Conservation (phyloP, 1,140 invertebrate genomes). For the Megalopta genalis region DNA sequence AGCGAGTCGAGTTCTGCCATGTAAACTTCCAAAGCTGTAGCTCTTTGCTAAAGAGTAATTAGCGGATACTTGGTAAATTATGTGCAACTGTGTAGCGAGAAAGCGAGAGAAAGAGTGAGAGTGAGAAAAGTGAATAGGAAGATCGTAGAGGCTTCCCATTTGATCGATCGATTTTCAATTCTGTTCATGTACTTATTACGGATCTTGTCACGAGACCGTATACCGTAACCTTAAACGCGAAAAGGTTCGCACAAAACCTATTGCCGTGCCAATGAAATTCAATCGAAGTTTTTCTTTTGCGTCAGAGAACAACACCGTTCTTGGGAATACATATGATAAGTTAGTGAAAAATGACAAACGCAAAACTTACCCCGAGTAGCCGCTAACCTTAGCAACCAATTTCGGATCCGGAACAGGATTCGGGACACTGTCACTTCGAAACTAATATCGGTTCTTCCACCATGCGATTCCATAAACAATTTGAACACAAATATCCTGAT, state of each 20-base stretch:
- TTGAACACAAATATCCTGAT: neutral
- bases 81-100: neutral
- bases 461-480: neutral
- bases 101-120: neutral
- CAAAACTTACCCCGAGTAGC: neutral
- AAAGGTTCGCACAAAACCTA: constrained; percentile 35
- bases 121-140: neutral
- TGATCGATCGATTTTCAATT: neutral
- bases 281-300: constrained; percentile 8
- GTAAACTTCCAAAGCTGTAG: constrained; percentile 41
- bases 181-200: neutral
- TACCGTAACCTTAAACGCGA: neutral
- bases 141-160: constrained; percentile 29
- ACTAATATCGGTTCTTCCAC: neutral
- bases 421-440: neutral
- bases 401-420: neutral
- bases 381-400: constrained; percentile 10
- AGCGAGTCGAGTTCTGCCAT: constrained; percentile 17
- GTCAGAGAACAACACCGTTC: neutral
- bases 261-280: constrained; percentile 52
- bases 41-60: constrained; percentile 4
- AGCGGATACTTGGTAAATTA: constrained; percentile 4
- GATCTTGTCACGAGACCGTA: neutral
- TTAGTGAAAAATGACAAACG: constrained; percentile 15
- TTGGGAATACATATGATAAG: constrained; percentile 49